A percentile compares a stretch with the other conserved stretches of the same genome.
Conservation (phyloP, 2,888 invertebrate genomes). For the Ellobium chinense region DNA sequence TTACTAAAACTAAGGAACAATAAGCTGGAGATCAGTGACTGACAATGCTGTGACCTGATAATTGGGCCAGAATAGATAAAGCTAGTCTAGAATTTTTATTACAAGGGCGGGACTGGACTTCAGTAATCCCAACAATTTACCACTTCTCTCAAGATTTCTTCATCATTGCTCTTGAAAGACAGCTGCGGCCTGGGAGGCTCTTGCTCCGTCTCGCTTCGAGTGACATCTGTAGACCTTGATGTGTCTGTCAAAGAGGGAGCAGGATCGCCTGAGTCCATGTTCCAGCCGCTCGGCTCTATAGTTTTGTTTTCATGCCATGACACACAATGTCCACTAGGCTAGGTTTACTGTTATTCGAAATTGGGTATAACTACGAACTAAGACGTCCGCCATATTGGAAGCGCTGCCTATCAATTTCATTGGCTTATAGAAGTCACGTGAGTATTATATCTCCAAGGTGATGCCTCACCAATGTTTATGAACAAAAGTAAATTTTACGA, state of each 20-base stretch:
- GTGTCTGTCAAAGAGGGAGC: background rate
- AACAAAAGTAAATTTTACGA: too few species aligned
- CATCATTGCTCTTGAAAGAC: slow-evolving; percentile 61
- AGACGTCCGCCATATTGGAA: slow-evolving; percentile 32
- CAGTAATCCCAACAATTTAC: too few species aligned
- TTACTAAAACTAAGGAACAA: too few species aligned
- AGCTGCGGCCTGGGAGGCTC: slow-evolving; percentile 44
- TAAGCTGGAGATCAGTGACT: too few species aligned
- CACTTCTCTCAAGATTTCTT: slow-evolving; percentile 65
- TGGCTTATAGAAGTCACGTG: slow-evolving; percentile 25
- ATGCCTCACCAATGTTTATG: too few species aligned
- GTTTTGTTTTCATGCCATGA: background rate
- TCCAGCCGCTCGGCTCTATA: background rate
- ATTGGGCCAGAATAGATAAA: too few species aligned
- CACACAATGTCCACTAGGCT: background rate
- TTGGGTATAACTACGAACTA: background rate
- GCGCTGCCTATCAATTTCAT: slow-evolving; percentile 1
- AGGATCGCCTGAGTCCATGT: background rate
- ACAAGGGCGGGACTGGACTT: too few species aligned
- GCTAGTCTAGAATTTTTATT: background rate
- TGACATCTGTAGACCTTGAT: slow-evolving; percentile 1
- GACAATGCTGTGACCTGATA: too few species aligned
- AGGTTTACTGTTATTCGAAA: background rate
- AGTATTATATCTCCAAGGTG: slow-evolving; percentile 15
- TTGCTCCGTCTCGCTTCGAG: slow-evolving; percentile 27